Conservation (phyloP, 1,140 invertebrate species). For the Tetramorium parvispinum region DNA sequence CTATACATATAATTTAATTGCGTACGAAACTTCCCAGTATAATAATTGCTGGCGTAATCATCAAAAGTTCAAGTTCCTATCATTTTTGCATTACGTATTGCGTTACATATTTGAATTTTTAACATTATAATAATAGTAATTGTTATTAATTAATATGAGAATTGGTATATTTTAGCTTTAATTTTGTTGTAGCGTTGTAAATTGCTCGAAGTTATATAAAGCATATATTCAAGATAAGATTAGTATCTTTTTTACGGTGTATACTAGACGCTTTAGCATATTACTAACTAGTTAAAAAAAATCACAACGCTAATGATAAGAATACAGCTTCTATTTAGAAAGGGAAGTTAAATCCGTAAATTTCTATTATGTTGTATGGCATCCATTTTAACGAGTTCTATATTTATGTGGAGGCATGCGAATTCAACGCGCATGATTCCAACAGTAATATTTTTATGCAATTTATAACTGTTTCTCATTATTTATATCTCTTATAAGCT, state of each 20-base stretch:
- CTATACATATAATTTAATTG: constrained; percentile 18
- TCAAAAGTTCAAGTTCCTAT: not conserved
- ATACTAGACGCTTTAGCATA: not conserved
- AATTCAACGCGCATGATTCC: not conserved
- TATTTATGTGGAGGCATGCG: not conserved
- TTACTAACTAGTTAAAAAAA: not conserved
- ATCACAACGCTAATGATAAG: not conserved
- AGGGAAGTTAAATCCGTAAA: not conserved
- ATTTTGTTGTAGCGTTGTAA: not conserved
- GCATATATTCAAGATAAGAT: not conserved
- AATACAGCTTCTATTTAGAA: not conserved
- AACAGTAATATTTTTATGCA: not conserved
- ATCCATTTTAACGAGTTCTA: not conserved
- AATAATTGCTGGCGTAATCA: not conserved
- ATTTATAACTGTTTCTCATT: constrained; percentile 6
- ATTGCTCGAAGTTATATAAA: not conserved
- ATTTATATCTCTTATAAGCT: not conserved
- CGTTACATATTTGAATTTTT: not conserved
- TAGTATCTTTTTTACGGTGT: not conserved
- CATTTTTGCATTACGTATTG: not conserved
- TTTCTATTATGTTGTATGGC: not conserved
- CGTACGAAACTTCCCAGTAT: not conserved
- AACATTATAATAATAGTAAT: not conserved
- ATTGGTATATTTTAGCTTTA: not conserved
- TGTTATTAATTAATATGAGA: not conserved